Base-by-base conservation (phyloP, 2,888 invertebrate genomes). In the Mythimna albipuncta region DNA sequence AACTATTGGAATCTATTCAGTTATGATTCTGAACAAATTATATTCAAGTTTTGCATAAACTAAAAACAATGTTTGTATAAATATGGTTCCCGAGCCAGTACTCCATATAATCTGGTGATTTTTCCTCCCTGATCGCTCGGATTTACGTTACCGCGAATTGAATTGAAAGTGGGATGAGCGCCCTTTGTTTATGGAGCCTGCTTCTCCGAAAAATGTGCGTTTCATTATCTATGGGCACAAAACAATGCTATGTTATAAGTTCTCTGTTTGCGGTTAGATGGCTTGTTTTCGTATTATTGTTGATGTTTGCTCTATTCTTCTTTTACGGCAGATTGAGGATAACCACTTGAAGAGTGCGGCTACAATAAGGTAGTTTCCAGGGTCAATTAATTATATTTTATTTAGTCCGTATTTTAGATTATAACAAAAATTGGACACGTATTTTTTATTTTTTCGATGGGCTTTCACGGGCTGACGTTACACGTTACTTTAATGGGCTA, bases 81-180 rank as follows among this genome's bases (percentile, higher is more conserved):
- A 81, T 80, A 75, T 79, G 69, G 59, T 85, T 67, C 57, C 26
- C 64, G 81, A 79, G 73, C 44, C 67, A 80, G 80, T 77, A 69
- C 81, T 85, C 76, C 65, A 77, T 73, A 71, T 85, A 87, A 87
- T 87, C 85, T 81, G 65, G 70, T 75, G 76, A 77, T 77, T 82
- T 84, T 79, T 72, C 75, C 74, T 72, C 69, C 44, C 72, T 73
- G 78, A 86, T 84, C 78, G 75, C 67, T 72, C 62, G 89, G 90
- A 85, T 88, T 90, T 89, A 87, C 88, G 87, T 87, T 87, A 79
- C 83, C 88, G 87, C 88, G 91, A 85, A 91, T 89, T 86, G 88
- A 89, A 91, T 91, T 89, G 90, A 89, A 91, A 89, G 88, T 87
- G 85, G 89, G 87, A 89, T 89, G 88, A 89, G 81, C 86, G 86